phyloP scores from a whole-genome alignment of 2,797 vertebrate species.

The Gorsachius magnificus region DNA sequence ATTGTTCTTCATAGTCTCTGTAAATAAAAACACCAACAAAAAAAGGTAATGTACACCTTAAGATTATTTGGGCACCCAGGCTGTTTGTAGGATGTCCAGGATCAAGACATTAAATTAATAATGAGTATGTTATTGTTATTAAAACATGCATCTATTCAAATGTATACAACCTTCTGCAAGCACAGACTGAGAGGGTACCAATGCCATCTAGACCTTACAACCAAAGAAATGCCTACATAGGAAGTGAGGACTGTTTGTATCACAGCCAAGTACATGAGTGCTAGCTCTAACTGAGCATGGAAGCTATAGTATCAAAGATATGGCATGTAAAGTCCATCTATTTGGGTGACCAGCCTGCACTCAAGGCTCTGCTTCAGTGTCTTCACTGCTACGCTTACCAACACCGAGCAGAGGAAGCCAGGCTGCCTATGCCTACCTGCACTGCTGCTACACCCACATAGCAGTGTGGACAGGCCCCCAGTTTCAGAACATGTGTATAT shows the following conservation, averaged over 20 bases:
- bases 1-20: conserved; percentile 76
- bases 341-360: background rate
- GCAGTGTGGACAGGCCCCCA: fast-evolving
- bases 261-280: background rate
- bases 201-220: background rate
- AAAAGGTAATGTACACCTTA: background rate
- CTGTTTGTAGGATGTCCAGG: background rate
- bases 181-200: background rate
- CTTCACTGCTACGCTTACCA: background rate
- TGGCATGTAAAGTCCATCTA: background rate
- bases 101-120: background rate
- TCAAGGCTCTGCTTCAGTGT: background rate
- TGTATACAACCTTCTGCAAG: background rate
- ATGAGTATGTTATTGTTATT: background rate
- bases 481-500: background rate
- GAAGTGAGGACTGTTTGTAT: background rate
- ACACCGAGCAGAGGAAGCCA: background rate
- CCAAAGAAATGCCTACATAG: background rate
- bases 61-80: background rate
- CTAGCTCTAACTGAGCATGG: background rate
- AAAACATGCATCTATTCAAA: background rate
- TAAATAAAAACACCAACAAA: conserved; percentile 14
- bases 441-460: background rate
- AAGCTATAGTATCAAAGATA: background rate
- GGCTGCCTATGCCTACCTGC: background rate